Evolutionary conservation across 2,113 vertebrate species (phyloP), one percentile per base, ranked within the genome.

Genomic region (Panthera uncia): DNA sequence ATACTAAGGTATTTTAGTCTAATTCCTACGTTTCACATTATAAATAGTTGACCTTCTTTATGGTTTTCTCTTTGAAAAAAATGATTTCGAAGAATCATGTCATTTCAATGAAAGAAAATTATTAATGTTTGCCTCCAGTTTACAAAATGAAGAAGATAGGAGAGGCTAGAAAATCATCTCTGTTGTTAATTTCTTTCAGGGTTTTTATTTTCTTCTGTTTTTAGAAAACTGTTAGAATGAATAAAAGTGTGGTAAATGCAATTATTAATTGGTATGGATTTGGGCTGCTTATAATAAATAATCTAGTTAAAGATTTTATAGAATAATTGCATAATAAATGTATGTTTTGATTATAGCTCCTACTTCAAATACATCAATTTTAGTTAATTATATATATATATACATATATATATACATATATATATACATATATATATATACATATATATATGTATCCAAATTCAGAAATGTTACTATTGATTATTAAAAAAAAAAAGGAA

Each of bases 1-100:
- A 45, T 45, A 45, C 31, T 87, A 14, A 83, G 21, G 3, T 63
- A 73, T 73, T 93, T 97, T 81, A 84, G 45, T 93, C 41, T 76
- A 41, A 79, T 94, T 95, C 91, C 38, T 96, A 1, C 63, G 15
- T 89, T 96, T 73, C 23, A 23, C 25, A 86, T 61, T 65, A 66
- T 52, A 96, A 97, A 89, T 21, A 96, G 7, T 5, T 91, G 91
- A 95, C 73, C 41, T 83, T 92, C 21, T 97, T 84, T 80, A 88
- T 57, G 41, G 0, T 31, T 95, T 96, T 78, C 9, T 33, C 25
- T 92, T 55, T 63, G 25, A 80, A 90, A 94, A 80, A 48, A 93
- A 2, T 29, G 29, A 74, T 76, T 85, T 97, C 81, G 86, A 83
- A 33, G 95, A 96, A 79, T 94, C 12, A 41, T 76, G 38, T 81